Conservation (phyloP, 2,797 vertebrate genomes). For the Notamacropus eugenii region DNA sequence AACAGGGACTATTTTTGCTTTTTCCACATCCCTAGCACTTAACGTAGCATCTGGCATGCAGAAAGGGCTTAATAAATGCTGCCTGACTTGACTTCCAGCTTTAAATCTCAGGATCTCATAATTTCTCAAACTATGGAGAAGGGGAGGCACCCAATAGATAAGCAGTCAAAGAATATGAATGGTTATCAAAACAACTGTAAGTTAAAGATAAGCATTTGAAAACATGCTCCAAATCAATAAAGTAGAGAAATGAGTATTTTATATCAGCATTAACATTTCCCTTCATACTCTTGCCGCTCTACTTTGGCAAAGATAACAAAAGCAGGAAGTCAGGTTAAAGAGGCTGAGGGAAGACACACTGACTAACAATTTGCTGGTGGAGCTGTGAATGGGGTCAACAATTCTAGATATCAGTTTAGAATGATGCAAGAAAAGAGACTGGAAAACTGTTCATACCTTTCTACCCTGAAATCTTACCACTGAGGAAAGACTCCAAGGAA, state of each 20-base stretch:
- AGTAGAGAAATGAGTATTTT: not conserved
- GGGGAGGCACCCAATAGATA: not conserved
- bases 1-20: not conserved
- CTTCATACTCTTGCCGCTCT: not conserved
- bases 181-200: not conserved
- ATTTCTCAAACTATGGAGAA: not conserved
- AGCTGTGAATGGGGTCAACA: not conserved
- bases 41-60: not conserved
- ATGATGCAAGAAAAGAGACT: not conserved
- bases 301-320: not conserved
- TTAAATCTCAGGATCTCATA: not conserved
- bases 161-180: not conserved
- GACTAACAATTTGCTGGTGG: not conserved
- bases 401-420: not conserved
- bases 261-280: not conserved
- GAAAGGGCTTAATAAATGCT: not conserved
- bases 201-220: not conserved
- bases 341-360: not conserved
- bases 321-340: not conserved
- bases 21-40: not conserved
- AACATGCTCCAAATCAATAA: not conserved
- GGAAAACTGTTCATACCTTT: not conserved
- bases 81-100: not conserved
- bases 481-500: not conserved
- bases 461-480: not conserved